Evolutionary conservation across 2,797 vertebrate species (phyloP).

Genomic region (Pempheris klunzingeri): DNA sequence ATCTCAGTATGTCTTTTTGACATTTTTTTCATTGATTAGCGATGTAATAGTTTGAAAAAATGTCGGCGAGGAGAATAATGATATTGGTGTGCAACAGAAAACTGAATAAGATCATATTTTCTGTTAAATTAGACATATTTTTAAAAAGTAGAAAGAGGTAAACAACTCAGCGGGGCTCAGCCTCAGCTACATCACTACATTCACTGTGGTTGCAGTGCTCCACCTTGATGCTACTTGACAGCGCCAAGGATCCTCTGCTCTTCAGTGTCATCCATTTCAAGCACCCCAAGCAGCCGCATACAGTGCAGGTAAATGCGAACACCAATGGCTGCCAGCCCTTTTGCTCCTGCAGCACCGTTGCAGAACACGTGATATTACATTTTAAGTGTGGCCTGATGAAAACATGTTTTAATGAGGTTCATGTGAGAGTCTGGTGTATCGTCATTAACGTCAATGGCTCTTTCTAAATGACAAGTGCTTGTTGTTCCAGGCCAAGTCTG

Average conservation of each 20-base stretch:
- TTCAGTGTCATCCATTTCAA: constrained; percentile 98
- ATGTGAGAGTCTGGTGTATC: background rate
- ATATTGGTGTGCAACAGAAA: background rate
- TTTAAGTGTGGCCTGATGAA: background rate
- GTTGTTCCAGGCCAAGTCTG: constrained; percentile 89
- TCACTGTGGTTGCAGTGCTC: constrained; percentile 88
- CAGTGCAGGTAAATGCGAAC: constrained; percentile 89
- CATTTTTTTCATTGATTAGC: constrained; percentile 8
- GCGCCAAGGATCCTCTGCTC: constrained; percentile 93
- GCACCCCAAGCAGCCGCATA: constrained; percentile 94
- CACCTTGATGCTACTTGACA: constrained; percentile 95
- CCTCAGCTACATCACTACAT: constrained; percentile 16
- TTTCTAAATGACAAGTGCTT: constrained; percentile 14
- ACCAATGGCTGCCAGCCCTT: background rate
- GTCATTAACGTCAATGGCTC: background rate
- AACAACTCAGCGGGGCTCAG: background rate
- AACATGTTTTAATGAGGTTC: background rate
- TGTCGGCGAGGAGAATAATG: background rate
- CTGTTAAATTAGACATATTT: background rate
- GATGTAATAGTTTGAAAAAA: constrained; percentile 1
- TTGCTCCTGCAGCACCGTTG: background rate
- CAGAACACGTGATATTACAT: background rate
- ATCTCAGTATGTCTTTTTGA: constrained; percentile 87
- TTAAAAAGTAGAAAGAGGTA: background rate
- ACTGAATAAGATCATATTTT: background rate